Percentiles rank a stretch among this genome's conserved stretches.
Conservation (phyloP, 2,888 invertebrate species). For the Dichetophora obliterata region DNA sequence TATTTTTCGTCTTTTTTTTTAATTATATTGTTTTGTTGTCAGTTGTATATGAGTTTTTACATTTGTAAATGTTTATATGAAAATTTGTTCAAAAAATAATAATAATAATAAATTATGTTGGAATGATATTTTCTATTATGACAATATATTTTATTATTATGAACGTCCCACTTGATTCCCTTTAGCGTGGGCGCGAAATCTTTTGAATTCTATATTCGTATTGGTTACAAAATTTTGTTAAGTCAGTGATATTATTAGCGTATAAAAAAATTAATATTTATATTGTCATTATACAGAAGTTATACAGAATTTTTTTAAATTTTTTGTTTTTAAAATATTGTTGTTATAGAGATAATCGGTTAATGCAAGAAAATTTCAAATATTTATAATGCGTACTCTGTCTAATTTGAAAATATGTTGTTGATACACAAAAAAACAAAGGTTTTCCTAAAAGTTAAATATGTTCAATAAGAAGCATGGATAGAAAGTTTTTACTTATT, state of each 20-base stretch:
- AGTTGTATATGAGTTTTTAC: too few relatives aligned
- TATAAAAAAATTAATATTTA: neutral
- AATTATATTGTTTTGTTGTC: neutral
- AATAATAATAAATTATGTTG: neutral
- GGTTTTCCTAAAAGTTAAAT: too few relatives aligned
- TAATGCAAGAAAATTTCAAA: too few relatives aligned
- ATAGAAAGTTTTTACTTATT: too few relatives aligned
- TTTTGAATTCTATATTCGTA: neutral
- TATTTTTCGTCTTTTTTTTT: neutral
- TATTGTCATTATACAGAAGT: neutral
- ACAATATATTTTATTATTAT: slow-evolving; percentile 1
- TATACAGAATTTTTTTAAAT: too few relatives aligned
- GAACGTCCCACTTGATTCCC: slow-evolving; percentile 24
- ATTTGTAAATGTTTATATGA: too few relatives aligned
- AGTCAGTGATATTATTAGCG: neutral
- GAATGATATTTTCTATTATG: neutral
- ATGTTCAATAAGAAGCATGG: too few relatives aligned
- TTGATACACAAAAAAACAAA: too few relatives aligned
- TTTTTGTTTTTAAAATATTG: too few relatives aligned
- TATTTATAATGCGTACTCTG: too few relatives aligned
- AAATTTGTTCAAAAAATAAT: neutral
- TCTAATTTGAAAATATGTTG: too few relatives aligned
- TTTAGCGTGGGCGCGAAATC: slow-evolving; percentile 22
- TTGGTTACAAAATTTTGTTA: neutral
- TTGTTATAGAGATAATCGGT: neutral